phyloP scores from a whole-genome alignment of 2,888 invertebrate species.

The Sphecodes monilicornis region DNA sequence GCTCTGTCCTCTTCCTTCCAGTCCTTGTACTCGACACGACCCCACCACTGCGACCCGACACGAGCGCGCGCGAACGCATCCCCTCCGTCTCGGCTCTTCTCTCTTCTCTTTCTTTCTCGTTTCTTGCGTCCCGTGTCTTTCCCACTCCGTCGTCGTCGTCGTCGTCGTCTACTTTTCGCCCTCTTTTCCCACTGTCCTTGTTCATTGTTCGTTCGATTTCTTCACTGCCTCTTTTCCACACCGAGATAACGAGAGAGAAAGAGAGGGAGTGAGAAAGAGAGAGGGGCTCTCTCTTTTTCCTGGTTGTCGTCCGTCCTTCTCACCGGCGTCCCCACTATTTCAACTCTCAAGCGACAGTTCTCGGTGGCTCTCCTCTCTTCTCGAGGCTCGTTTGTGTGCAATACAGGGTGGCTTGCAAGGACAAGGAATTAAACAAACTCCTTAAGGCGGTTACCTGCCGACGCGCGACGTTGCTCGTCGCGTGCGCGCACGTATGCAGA shows the following conservation, averaged over 20 bases:
- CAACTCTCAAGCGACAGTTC: slow-evolving; percentile 55
- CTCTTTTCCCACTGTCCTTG: slow-evolving; percentile 52
- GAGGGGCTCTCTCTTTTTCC: slow-evolving; percentile 41
- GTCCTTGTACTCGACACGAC: slow-evolving; percentile 62
- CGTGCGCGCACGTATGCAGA: slow-evolving; percentile 20
- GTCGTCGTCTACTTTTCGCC: slow-evolving; percentile 51
- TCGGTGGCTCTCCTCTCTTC: slow-evolving; percentile 48
- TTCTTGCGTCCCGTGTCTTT: slow-evolving; percentile 39
- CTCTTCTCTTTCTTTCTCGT: slow-evolving; percentile 46
- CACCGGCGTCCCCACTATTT: slow-evolving; percentile 17
- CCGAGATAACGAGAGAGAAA: too few species aligned
- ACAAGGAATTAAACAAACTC: slow-evolving; percentile 74
- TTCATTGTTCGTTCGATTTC: slow-evolving; percentile 48
- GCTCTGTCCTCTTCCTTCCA: slow-evolving; percentile 21
- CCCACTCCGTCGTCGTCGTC: slow-evolving; percentile 21
- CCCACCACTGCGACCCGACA: slow-evolving; percentile 20
- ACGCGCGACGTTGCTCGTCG: slow-evolving; percentile 23
- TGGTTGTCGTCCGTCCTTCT: slow-evolving; percentile 35
- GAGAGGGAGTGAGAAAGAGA: neutral
- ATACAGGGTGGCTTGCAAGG: slow-evolving; percentile 75
- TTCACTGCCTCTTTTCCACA: neutral
- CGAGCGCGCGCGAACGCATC: slow-evolving; percentile 65
- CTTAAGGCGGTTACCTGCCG: slow-evolving; percentile 73
- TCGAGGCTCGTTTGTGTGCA: slow-evolving; percentile 53
- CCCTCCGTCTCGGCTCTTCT: slow-evolving; percentile 38